A percentile compares a stretch with the other conserved stretches of the same genome.
These are phyloP conservation scores for Bombycilla garrulus DNA, from an alignment of 2,113 vertebrate genomes.

Conservation along the genomic window DNA sequence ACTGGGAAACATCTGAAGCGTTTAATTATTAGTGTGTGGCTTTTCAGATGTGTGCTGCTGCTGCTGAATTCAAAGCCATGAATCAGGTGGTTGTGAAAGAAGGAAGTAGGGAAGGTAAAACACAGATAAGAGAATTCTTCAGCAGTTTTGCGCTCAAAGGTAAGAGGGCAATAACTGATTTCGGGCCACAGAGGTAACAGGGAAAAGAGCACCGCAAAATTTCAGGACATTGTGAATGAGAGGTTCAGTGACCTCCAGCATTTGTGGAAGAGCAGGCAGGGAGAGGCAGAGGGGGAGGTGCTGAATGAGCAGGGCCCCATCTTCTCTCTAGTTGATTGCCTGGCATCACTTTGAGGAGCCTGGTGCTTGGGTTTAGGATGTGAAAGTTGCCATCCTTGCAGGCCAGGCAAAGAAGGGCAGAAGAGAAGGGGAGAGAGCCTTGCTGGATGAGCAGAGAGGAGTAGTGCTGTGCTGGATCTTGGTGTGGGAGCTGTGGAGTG, in stretches of 20 bases:
- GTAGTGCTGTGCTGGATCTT: rapidly evolving
- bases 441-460: background rate
- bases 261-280: background rate
- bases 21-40: constrained; percentile 40
- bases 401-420: background rate
- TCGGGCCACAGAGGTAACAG: background rate
- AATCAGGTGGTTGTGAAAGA: background rate
- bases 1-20: constrained; percentile 7
- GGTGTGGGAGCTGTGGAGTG: background rate
- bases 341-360: background rate
- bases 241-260: background rate
- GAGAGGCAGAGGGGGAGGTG: background rate
- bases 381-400: background rate
- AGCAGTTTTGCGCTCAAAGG: background rate
- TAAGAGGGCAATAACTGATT: background rate
- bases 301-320: rapidly evolving
- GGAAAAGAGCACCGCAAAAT: background rate
- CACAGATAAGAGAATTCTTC: background rate
- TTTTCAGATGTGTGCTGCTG: constrained; percentile 10
- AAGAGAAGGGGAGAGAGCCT: background rate
- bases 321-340: rapidly evolving
- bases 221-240: background rate
- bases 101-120: background rate
- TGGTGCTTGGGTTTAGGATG: background rate
- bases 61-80: background rate